Conservation (phyloP, 2,113 vertebrate genomes). For the Thalassoma bifasciatum region DNA sequence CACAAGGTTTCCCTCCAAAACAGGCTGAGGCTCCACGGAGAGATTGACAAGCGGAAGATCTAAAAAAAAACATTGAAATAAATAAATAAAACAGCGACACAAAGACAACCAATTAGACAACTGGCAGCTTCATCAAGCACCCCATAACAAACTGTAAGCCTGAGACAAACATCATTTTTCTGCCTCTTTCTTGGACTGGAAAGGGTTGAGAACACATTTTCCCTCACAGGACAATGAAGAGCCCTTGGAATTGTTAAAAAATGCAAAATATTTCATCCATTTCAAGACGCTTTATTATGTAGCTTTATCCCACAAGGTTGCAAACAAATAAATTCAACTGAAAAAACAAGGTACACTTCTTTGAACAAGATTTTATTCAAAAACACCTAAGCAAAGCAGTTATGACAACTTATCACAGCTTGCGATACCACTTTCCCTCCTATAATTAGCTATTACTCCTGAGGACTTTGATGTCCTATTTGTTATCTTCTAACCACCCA, state of each 20-base stretch:
- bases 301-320: background rate
- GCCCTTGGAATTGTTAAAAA: background rate
- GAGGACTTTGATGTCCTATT: slow-evolving; percentile 41
- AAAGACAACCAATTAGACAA: slow-evolving; percentile 58
- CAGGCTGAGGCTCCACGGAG: slow-evolving; percentile 94
- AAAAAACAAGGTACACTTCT: slow-evolving; percentile 9
- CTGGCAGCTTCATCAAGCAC: slow-evolving; percentile 37
- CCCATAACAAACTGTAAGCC: slow-evolving; percentile 18
- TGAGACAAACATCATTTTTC: slow-evolving; percentile 31
- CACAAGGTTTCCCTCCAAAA: slow-evolving; percentile 94
- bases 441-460: slow-evolving; percentile 39
- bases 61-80: slow-evolving; percentile 64
- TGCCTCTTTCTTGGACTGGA: slow-evolving; percentile 30
- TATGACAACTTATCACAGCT: slow-evolving; percentile 44
- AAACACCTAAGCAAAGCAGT: slow-evolving; percentile 13
- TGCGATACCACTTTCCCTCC: slow-evolving; percentile 31
- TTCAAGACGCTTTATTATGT: slow-evolving; percentile 9
- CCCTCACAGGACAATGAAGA: slow-evolving; percentile 4
- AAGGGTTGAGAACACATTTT: background rate
- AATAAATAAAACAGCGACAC: slow-evolving; percentile 21
- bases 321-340: slow-evolving; percentile 15
- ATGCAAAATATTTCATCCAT: slow-evolving; percentile 24
- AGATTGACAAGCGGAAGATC: slow-evolving; percentile 96
- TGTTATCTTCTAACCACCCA: slow-evolving; percentile 35
- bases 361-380: slow-evolving; percentile 21